phyloP scores from a whole-genome alignment of 2,797 vertebrate species.

The Fringilla coelebs region DNA sequence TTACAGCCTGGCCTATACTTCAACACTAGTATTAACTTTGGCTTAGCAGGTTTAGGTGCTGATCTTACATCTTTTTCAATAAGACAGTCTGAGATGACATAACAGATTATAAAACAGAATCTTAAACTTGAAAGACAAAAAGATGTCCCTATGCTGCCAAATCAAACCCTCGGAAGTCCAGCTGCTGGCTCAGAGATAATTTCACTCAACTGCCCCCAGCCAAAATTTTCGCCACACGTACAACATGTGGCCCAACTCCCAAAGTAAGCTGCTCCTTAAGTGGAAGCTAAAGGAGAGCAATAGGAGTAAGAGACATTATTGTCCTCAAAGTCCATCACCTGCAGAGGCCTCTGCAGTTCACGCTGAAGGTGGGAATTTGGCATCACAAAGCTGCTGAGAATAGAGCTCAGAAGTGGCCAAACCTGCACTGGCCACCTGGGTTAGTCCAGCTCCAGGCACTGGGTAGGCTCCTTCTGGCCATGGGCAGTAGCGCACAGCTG shows the following conservation, averaged over 20 bases:
- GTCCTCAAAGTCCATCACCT: not conserved
- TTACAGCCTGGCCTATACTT: not conserved
- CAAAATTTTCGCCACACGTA: not conserved
- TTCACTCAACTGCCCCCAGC: not conserved
- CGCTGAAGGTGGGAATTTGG: accelerated
- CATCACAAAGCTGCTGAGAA: not conserved
- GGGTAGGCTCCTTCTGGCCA: not conserved
- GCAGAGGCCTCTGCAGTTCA: not conserved
- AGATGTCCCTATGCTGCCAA: not conserved
- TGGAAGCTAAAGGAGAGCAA: not conserved
- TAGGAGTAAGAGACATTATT: not conserved
- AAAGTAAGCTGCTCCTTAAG: not conserved
- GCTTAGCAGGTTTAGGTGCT: not conserved
- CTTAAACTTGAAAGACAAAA: not conserved
- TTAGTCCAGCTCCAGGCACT: not conserved
- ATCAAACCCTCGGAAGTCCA: not conserved
- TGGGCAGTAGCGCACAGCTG: not conserved
- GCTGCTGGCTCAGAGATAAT: not conserved
- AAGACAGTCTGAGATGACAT: not conserved
- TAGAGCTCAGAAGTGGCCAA: not conserved
- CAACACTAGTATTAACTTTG: not conserved
- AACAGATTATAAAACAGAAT: not conserved
- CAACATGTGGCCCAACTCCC: not conserved
- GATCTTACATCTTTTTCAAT: not conserved
- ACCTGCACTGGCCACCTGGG: not conserved